These are phyloP conservation scores for Rousettus madagascariensis DNA, from an alignment of 2,797 vertebrate genomes.

Conservation along the genomic window DNA sequence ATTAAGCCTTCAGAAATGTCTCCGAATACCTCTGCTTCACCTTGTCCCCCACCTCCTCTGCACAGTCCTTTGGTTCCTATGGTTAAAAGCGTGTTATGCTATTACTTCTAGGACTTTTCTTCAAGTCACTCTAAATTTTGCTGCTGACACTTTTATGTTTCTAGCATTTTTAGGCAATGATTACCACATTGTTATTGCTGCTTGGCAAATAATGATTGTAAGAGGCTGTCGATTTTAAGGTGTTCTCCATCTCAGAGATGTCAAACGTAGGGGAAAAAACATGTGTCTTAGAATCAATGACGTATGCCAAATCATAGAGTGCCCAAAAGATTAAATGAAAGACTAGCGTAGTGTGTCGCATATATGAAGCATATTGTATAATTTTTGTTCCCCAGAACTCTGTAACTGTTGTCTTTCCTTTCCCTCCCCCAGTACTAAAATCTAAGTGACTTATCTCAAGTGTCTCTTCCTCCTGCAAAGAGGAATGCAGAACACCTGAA, in stretches of 20 bases:
- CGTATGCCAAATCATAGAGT: neutral
- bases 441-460: neutral
- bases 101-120: neutral
- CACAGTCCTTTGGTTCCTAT: neutral
- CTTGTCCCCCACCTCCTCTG: neutral
- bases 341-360: neutral
- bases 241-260: neutral
- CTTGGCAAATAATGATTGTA: neutral
- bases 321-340: neutral
- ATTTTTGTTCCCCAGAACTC: neutral
- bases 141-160: neutral
- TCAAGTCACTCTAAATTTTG: neutral
- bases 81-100: neutral
- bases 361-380: neutral
- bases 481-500: neutral
- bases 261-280: neutral
- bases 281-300: neutral
- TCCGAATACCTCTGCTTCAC: no score
- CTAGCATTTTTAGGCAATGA: neutral
- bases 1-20: neutral
- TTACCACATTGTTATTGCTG: neutral
- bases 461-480: neutral
- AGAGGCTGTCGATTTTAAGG: neutral
- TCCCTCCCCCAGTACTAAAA: neutral
- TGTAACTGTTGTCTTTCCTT: neutral